phyloP scores from a whole-genome alignment of 2,113 vertebrate genomes.

The Oplegnathus fasciatus region DNA sequence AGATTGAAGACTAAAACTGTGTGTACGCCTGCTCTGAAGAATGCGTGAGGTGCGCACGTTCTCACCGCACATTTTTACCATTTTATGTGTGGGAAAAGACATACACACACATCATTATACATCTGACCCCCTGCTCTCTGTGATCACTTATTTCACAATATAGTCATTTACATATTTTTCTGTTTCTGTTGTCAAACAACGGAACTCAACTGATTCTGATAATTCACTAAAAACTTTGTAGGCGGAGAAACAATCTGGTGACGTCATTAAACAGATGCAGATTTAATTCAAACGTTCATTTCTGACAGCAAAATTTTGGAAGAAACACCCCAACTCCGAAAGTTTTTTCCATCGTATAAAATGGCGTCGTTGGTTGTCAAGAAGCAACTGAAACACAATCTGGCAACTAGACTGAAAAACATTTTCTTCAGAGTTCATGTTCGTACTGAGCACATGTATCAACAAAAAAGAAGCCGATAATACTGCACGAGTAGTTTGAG shows the following conservation, averaged over 20 bases:
- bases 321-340: neutral
- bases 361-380: neutral
- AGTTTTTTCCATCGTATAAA: neutral
- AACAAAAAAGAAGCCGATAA: neutral
- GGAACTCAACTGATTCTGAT: slow-evolving; percentile 5
- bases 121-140: neutral
- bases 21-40: too few relatives aligned
- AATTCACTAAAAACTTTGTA: neutral
- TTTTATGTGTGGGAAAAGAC: too few relatives aligned
- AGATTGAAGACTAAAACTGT: too few relatives aligned
- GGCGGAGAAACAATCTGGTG: neutral
- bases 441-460: neutral
- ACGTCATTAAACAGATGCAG: neutral
- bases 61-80: too few relatives aligned
- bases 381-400: neutral
- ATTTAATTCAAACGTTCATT: neutral
- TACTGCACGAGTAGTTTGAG: neutral
- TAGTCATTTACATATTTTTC: slow-evolving; percentile 4
- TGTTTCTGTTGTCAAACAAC: slow-evolving; percentile 20
- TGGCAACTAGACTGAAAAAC: too few relatives aligned
- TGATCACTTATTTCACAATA: neutral
- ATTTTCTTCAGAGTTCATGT: neutral
- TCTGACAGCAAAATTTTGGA: neutral
- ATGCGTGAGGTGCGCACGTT: too few relatives aligned
- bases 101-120: too few relatives aligned